Percentiles rank a stretch among this genome's conserved stretches.
Conservation (phyloP, 2,113 vertebrate genomes). For the Prinia subflava region DNA sequence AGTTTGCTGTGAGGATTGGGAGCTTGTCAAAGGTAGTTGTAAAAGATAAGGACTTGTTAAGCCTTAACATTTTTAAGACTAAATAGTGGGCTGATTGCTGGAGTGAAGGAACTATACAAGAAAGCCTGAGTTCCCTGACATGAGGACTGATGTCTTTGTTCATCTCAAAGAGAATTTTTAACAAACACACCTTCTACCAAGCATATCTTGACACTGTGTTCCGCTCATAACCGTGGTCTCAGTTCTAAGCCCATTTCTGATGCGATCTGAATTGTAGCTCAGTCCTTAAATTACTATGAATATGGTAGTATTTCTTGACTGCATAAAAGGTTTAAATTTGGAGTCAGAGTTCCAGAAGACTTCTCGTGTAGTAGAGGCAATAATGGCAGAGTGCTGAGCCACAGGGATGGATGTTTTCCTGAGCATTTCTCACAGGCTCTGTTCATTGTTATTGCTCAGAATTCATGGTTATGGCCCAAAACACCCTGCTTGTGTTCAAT, state of each 20-base stretch:
- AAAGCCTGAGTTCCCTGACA: not conserved
- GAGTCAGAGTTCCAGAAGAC: not conserved
- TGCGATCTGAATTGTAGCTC: not conserved
- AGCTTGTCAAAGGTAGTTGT: not conserved
- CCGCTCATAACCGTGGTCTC: fast-evolving
- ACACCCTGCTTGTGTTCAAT: not conserved
- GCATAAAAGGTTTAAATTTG: not conserved
- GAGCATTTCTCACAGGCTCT: not conserved
- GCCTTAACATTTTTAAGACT: not conserved
- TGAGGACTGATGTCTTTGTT: not conserved
- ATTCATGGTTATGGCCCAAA: not conserved
- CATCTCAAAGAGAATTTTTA: not conserved
- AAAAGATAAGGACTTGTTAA: not conserved
- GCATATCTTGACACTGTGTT: fast-evolving
- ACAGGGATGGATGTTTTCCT: not conserved
- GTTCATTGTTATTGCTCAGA: not conserved
- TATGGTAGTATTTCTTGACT: not conserved
- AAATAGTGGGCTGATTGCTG: not conserved
- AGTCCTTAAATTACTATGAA: not conserved
- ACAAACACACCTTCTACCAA: not conserved
- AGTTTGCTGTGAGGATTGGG: not conserved
- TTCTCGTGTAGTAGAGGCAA: not conserved
- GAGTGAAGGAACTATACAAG: not conserved
- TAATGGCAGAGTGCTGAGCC: not conserved
- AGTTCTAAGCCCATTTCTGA: not conserved